These are phyloP conservation scores for Megaceryle alcyon DNA, from an alignment of 2,797 vertebrate species.

Conservation along the genomic window DNA sequence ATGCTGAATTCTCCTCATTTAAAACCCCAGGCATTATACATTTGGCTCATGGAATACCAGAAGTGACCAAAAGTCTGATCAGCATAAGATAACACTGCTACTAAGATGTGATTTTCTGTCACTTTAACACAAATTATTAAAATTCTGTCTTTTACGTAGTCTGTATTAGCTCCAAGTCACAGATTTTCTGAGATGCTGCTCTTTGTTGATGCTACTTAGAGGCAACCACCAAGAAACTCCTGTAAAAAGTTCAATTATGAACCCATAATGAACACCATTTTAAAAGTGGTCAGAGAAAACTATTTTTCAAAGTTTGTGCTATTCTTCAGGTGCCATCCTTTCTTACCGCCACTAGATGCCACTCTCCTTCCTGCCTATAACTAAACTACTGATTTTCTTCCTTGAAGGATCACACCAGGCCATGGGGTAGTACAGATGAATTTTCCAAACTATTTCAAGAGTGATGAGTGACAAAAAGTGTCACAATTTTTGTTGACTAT, in stretches of 20 bases:
- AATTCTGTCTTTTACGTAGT: not conserved
- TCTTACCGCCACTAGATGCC: slow-evolving; percentile 33
- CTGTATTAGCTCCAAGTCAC: not conserved
- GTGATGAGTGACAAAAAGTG: not conserved
- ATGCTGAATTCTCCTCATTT: not conserved
- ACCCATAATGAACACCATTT: not conserved
- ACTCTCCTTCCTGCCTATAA: not conserved
- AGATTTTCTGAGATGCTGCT: not conserved
- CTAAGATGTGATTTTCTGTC: not conserved
- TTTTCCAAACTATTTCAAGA: not conserved
- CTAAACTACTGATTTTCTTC: no score
- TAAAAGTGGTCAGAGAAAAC: not conserved
- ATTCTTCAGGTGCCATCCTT: not conserved
- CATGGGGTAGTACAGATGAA: not conserved
- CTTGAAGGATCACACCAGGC: not conserved
- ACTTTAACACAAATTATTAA: not conserved
- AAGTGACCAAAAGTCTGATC: not conserved
- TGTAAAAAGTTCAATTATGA: not conserved
- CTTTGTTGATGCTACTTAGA: not conserved
- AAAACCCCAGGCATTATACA: not conserved
- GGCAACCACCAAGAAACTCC: not conserved
- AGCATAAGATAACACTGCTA: not conserved
- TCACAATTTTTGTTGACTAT: not conserved
- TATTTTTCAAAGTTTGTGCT: not conserved
- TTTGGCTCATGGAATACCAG: not conserved